Conservation (phyloP, 2,113 vertebrate genomes). For the Calypte anna region DNA sequence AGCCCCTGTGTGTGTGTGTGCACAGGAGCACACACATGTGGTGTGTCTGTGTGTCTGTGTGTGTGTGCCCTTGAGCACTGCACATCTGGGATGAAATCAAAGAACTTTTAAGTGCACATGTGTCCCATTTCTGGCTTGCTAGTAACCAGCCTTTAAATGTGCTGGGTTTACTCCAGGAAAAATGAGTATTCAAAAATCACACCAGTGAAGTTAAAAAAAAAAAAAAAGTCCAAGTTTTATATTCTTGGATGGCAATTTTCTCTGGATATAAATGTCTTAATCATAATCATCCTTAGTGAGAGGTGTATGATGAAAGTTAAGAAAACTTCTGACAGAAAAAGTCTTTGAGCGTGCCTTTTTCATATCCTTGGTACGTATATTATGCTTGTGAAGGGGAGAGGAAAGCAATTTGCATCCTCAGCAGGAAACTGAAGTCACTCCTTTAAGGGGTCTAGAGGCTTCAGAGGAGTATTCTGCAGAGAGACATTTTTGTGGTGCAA, state of each 20-base stretch:
- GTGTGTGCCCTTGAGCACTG: not conserved
- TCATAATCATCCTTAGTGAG: not conserved
- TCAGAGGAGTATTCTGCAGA: not conserved
- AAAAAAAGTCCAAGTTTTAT: not conserved
- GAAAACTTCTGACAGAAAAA: not conserved
- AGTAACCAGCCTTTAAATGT: conserved; percentile 17
- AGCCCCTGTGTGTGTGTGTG: not conserved
- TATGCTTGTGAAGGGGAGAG: not conserved
- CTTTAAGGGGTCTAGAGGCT: not conserved
- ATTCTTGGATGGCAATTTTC: conserved; percentile 54
- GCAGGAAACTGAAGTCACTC: not conserved
- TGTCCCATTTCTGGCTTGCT: conserved; percentile 43
- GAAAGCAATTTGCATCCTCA: not conserved
- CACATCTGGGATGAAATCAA: conserved; percentile 60
- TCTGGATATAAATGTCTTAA: conserved; percentile 38
- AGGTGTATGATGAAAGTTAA: conserved; percentile 33
- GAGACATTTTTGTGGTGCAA: not conserved
- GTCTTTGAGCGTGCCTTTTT: conserved; percentile 2
- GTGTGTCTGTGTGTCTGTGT: not conserved
- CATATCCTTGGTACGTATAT: not conserved
- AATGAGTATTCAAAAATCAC: conserved; percentile 46
- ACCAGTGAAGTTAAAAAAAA: not conserved
- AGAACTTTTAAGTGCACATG: conserved; percentile 21
- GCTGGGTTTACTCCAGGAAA: conserved; percentile 59
- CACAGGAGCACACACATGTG: too few species aligned